phyloP scores from a whole-genome alignment of 1,140 invertebrate species.

The Schmidtea mediterranea region DNA sequence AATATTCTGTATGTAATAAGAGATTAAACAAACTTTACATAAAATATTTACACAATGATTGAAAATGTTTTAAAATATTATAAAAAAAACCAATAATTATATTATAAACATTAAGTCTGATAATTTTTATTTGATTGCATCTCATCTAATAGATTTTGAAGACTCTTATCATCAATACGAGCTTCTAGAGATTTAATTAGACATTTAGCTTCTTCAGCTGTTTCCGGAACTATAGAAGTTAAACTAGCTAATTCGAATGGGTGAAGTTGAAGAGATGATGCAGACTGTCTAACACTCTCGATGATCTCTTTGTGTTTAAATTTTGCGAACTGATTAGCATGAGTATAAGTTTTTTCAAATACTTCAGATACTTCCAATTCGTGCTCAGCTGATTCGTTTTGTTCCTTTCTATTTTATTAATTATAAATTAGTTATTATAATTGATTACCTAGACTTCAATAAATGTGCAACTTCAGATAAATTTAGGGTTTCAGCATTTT shows the following conservation, averaged over 20 bases:
- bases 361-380: slow-evolving; percentile 92
- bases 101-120: slow-evolving; percentile 45
- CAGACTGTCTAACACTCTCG: slow-evolving; percentile 46
- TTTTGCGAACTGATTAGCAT: slow-evolving; percentile 68
- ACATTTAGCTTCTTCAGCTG: slow-evolving; percentile 81
- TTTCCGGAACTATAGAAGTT: slow-evolving; percentile 88
- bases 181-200: slow-evolving; percentile 50
- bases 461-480: slow-evolving; percentile 96
- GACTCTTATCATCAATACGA: slow-evolving; percentile 54
- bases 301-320: slow-evolving; percentile 97
- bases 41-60: no score
- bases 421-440: background rate
- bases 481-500: slow-evolving; percentile 81
- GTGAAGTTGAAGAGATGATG: background rate
- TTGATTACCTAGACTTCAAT: slow-evolving; percentile 49
- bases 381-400: slow-evolving; percentile 89
- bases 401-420: slow-evolving; percentile 41
- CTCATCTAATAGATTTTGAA: slow-evolving; percentile 69
- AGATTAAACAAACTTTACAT: no score
- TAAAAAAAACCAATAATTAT: no score
- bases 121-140: slow-evolving; percentile 89
- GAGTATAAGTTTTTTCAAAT: slow-evolving; percentile 85
- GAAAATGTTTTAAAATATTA: no score
- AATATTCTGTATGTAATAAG: no score
- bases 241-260: slow-evolving; percentile 79